phyloP scores from a whole-genome alignment of 2,797 vertebrate species.

The Phyllotis vaccarum region DNA sequence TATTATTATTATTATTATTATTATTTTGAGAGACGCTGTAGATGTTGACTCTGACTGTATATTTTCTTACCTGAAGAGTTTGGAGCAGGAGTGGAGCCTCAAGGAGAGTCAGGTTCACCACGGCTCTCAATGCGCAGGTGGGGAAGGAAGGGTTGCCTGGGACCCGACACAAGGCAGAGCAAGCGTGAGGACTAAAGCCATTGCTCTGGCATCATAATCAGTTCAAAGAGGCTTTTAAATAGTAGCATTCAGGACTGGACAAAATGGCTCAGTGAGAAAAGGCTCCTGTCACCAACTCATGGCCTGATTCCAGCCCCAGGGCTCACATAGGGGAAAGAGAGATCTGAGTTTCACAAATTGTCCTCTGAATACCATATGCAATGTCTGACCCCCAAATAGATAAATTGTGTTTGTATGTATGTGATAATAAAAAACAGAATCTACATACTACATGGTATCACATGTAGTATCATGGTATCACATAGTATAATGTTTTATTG shows the following conservation, averaged over 20 bases:
- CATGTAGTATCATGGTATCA: conserved; percentile 2
- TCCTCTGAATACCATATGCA: not conserved
- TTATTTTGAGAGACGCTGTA: conserved; percentile 23
- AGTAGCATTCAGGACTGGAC: not conserved
- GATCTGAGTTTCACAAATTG: not conserved
- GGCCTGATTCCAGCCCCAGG: not conserved
- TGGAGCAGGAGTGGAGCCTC: not conserved
- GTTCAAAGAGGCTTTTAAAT: not conserved
- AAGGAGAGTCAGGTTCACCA: not conserved
- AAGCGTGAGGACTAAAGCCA: not conserved
- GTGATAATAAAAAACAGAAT: not conserved
- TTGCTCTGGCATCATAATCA: not conserved
- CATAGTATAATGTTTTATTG: not conserved
- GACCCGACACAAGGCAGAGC: not conserved
- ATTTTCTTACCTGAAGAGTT: not conserved
- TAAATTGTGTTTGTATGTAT: not conserved
- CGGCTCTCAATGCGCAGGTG: not conserved
- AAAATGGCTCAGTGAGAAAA: not conserved
- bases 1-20: no score
- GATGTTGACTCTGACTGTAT: not conserved
- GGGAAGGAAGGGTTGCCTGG: not conserved
- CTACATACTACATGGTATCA: not conserved
- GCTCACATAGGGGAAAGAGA: not conserved
- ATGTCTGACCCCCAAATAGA: not conserved
- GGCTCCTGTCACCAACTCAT: not conserved